Percentiles rank a stretch among this genome's conserved stretches.
Evolutionary conservation across 1,140 invertebrate genomes (phyloP).

Genomic region (Apocrypta bakeri): DNA sequence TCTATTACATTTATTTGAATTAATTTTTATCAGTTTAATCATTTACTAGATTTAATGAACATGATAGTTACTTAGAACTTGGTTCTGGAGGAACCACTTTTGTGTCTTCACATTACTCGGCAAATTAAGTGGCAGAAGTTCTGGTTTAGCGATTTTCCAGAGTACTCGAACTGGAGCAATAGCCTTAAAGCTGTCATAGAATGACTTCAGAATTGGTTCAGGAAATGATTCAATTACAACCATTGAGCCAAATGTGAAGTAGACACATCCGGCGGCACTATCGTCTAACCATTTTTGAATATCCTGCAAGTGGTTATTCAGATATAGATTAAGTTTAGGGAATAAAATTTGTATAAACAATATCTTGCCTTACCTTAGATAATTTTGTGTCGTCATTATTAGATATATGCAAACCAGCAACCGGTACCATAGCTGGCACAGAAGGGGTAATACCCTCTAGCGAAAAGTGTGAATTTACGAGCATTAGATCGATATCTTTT

Average conservation of each 20-base stretch:
- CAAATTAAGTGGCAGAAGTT: slow-evolving; percentile 65
- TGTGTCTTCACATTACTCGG: slow-evolving; percentile 78
- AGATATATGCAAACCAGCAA: slow-evolving; percentile 77
- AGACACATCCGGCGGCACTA: slow-evolving; percentile 80
- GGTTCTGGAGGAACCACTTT: slow-evolving; percentile 80
- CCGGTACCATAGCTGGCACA: slow-evolving; percentile 73
- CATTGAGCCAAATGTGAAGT: slow-evolving; percentile 83
- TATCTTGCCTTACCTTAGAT: neutral
- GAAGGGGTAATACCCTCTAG: slow-evolving; percentile 70
- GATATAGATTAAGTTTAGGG: neutral
- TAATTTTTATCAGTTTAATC: too few species aligned
- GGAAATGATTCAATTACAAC: slow-evolving; percentile 78
- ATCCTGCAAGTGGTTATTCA: slow-evolving; percentile 70
- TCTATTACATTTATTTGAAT: slow-evolving; percentile 71
- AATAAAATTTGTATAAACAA: neutral
- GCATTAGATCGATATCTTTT: slow-evolving; percentile 69
- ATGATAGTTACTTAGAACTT: slow-evolving; percentile 61
- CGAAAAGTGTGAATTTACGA: slow-evolving; percentile 75
- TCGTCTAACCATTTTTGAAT: slow-evolving; percentile 80
- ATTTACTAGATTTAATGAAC: too few species aligned
- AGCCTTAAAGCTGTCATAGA: slow-evolving; percentile 60
- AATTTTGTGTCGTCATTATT: slow-evolving; percentile 29
- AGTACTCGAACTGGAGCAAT: slow-evolving; percentile 61
- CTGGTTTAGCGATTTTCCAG: slow-evolving; percentile 60
- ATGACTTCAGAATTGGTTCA: slow-evolving; percentile 54